A percentile compares a stretch with the other conserved stretches of the same genome.
Conservation (phyloP, 2,888 invertebrate species). For the Plebejus melissa region DNA sequence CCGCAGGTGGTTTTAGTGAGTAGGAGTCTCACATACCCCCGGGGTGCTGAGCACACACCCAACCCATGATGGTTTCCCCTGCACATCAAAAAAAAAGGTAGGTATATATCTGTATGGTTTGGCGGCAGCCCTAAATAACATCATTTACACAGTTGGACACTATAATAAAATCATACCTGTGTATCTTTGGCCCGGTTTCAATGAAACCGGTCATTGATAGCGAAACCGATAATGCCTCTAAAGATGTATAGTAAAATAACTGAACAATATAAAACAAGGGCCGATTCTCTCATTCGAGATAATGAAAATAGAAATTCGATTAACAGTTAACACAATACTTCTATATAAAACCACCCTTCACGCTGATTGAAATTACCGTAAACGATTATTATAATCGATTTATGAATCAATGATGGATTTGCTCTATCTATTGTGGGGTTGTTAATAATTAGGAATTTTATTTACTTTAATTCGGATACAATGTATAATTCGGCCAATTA, state of each 20-base stretch:
- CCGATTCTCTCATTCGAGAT: not conserved
- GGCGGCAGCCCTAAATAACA: not conserved
- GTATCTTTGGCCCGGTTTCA: no score
- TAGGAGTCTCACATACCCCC: no score
- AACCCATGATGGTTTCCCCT: no score
- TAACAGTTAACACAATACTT: not conserved
- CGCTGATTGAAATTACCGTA: not conserved
- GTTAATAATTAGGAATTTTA: not conserved
- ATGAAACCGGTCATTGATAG: not conserved
- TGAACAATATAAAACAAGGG: not conserved
- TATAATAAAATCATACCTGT: no score
- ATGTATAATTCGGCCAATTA: no score
- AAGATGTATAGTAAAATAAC: not conserved
- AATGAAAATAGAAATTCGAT: slow-evolving; percentile 2
- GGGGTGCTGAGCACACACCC: no score
- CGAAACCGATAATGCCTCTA: not conserved
- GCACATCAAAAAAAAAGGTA: no score
- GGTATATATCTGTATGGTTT: not conserved
- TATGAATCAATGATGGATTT: not conserved
- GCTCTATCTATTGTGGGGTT: not conserved
- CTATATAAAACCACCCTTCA: not conserved
- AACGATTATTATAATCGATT: not conserved
- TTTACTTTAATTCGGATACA: not conserved
- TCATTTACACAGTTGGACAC: not conserved
- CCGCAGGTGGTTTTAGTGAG: no score